A percentile compares a stretch with the other conserved stretches of the same genome.
phyloP scores from a whole-genome alignment of 2,888 invertebrate species.

The Noctua pronuba region DNA sequence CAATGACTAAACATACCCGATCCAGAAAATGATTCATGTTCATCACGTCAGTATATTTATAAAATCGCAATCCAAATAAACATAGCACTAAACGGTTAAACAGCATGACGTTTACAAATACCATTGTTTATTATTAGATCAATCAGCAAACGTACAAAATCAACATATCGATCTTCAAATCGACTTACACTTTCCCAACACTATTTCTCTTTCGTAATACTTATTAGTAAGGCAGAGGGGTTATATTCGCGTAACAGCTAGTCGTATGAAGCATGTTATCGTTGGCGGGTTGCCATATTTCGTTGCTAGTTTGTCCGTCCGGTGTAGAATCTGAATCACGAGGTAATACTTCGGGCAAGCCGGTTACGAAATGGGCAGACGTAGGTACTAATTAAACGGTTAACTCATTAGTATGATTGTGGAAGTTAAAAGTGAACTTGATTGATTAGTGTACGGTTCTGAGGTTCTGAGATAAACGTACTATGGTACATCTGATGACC shows the following conservation, averaged over 20 bases:
- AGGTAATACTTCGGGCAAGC: constrained; percentile 49
- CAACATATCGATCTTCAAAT: constrained; percentile 44
- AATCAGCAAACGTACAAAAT: constrained; percentile 25
- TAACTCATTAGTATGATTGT: constrained; percentile 34
- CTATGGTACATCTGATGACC: not conserved
- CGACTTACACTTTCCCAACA: constrained; percentile 35
- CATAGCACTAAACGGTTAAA: constrained; percentile 20
- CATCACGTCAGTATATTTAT: constrained; percentile 22
- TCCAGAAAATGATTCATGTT: constrained; percentile 15
- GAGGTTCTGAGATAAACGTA: not conserved
- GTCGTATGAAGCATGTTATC: constrained; percentile 63
- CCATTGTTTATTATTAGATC: constrained; percentile 40
- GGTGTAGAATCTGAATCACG: constrained; percentile 70
- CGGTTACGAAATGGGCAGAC: constrained; percentile 52
- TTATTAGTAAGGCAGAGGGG: constrained; percentile 57
- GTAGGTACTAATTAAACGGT: constrained; percentile 42
- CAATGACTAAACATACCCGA: constrained; percentile 4
- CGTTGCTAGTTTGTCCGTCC: constrained; percentile 66
- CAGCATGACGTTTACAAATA: constrained; percentile 19
- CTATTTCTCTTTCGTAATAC: constrained; percentile 58
- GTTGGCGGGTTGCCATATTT: constrained; percentile 72
- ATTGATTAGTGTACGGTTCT: not conserved
- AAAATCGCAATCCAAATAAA: constrained; percentile 31
- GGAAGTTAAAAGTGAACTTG: not conserved
- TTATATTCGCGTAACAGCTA: constrained; percentile 63